These are phyloP conservation scores for Cygnus olor DNA, from an alignment of 2,797 vertebrate genomes.

Conservation along the genomic window DNA sequence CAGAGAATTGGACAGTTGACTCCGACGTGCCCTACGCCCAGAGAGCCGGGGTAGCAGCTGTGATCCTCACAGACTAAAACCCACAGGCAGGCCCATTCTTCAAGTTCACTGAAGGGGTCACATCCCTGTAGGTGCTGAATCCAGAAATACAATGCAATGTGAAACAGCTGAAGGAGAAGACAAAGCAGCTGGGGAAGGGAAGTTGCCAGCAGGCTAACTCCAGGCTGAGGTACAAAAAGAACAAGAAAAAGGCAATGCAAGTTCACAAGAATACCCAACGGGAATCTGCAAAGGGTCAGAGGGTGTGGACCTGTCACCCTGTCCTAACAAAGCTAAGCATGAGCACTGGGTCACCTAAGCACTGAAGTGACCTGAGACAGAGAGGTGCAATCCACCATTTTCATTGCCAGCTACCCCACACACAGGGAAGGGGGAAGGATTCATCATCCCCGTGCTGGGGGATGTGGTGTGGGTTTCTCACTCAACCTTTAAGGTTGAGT, in stretches of 20 bases:
- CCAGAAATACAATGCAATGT: background rate
- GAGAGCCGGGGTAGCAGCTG: background rate
- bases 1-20: background rate
- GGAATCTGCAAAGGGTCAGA: background rate
- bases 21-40: background rate
- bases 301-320: background rate
- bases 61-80: background rate
- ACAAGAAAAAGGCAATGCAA: background rate
- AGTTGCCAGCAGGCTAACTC: background rate
- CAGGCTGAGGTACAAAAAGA: background rate
- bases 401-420: fast-evolving
- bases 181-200: background rate
- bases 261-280: background rate
- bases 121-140: background rate
- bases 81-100: background rate
- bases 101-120: conserved; percentile 3
- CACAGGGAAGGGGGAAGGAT: background rate
- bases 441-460: background rate
- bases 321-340: background rate
- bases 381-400: background rate
- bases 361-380: background rate
- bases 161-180: background rate
- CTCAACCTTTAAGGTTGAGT: background rate
- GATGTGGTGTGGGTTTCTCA: background rate
- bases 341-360: background rate